A percentile compares a stretch with the other conserved stretches of the same genome.
Evolutionary conservation across 2,888 invertebrate species (phyloP).

Genomic region (Agriopis leucophaearia): DNA sequence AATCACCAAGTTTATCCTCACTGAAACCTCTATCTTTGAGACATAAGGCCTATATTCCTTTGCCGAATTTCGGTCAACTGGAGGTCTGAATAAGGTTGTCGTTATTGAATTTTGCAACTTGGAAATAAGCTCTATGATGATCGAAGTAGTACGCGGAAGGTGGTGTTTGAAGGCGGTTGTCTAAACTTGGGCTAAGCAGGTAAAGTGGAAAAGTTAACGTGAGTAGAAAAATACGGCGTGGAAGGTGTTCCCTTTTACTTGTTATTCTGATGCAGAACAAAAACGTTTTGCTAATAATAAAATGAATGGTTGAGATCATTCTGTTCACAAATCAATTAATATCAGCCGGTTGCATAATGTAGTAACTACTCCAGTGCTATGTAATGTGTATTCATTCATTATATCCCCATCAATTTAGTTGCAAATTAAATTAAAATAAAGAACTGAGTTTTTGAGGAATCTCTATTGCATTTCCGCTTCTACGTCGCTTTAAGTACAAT

Average conservation of each 20-base stretch:
- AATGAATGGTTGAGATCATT: no score
- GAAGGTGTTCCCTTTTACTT: neutral
- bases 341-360: neutral
- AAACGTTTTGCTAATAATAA: no score
- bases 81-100: constrained; percentile 53
- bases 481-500: no score
- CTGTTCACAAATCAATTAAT: no score
- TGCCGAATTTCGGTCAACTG: constrained; percentile 36
- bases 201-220: constrained; percentile 24
- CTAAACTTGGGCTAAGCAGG: constrained; percentile 26
- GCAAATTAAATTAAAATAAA: no score
- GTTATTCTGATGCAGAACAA: neutral
- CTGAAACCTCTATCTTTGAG: constrained; percentile 34
- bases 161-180: constrained; percentile 29
- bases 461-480: no score
- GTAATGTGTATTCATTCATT: no score
- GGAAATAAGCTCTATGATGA: constrained; percentile 57
- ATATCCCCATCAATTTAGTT: no score
- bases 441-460: no score
- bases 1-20: constrained; percentile 57
- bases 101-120: constrained; percentile 70
- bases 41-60: constrained; percentile 39
- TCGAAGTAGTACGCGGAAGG: constrained; percentile 35
- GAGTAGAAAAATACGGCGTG: neutral
- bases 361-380: no score